Base-by-base conservation (phyloP, 2,888 invertebrate genomes). In the Limnephilus auricula region DNA sequence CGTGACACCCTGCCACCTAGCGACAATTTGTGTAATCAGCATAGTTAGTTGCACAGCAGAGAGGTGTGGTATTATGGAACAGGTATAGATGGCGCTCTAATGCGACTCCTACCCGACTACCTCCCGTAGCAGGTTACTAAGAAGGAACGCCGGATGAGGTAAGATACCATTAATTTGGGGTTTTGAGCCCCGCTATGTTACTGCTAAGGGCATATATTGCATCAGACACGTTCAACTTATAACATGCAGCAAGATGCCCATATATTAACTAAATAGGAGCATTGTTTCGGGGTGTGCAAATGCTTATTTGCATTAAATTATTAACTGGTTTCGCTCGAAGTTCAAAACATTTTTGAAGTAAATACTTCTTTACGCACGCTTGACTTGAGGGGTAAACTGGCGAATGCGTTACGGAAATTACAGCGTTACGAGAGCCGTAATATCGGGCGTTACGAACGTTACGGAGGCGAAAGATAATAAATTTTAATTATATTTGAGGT, bases 101-200 rank as follows among this genome's bases (percentile, higher is more conserved):
- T 65, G 65, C 25, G 65, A 9, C 65, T 65, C 65, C n/a, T n/a
- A 9, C n/a, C 25, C 9, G 65, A n/a, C n/a, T n/a, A n/a, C n/a
- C n/a, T n/a, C n/a, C 65, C 25, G 65, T 65, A 65, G 65, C 65
- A 65, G 65, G 65, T 25, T 65, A n/a, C 25, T 65, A 65, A 65
- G 25, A 25, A n/a, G 34, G 25, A 1, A 40, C n/a, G 12, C 37
- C n/a, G 84, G 84, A 37, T n/a, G 34, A n/a, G 84, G 85, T 34
- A n/a, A 25, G 37, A 40, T 30, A 40, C 85, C 85, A 85, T 85
- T 85, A 85, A 85, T 85, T 65, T 65, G 65, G 65, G 65, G 65
- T 65, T 65, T n/a, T n/a, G 65, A 6, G 65, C 65, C 65, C 65
- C 4, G 65, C 65, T 65, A n/a, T 18, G 15, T 45, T 45, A 45